phyloP scores from a whole-genome alignment of 2,113 vertebrate species.

The Ctenomys sociabilis region DNA sequence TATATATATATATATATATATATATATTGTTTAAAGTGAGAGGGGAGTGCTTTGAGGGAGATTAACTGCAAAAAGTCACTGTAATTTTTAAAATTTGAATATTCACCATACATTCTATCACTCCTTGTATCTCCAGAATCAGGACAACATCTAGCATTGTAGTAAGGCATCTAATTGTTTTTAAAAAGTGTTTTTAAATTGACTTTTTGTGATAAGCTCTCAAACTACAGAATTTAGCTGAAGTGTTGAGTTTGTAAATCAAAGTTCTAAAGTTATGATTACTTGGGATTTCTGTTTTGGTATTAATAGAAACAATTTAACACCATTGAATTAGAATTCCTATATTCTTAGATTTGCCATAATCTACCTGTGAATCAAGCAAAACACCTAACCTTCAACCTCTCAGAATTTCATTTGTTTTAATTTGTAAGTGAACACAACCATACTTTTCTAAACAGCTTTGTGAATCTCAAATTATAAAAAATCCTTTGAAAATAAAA shows the following conservation, averaged over 20 bases:
- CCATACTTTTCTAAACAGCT: not conserved
- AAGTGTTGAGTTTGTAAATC: constrained; percentile 9
- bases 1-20: no score
- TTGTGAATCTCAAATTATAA: not conserved
- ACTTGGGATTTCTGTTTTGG: not conserved
- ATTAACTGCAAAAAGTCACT: not conserved
- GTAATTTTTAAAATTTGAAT: not conserved
- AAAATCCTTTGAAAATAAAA: not conserved
- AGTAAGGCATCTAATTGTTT: not conserved
- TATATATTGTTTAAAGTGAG: not conserved
- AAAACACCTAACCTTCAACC: not conserved
- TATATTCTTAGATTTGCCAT: not conserved
- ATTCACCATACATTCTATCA: not conserved
- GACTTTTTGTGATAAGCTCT: not conserved
- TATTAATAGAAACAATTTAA: not conserved
- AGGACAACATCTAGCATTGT: not conserved
- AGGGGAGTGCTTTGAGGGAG: not conserved
- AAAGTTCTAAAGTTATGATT: constrained; percentile 1
- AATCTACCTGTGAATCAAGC: not conserved
- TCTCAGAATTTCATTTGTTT: not conserved
- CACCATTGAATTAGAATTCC: not conserved
- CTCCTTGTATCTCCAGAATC: not conserved
- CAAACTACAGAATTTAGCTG: not conserved
- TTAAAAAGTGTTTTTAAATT: not conserved
- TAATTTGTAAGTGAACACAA: not conserved